Percentiles rank a stretch among this genome's conserved stretches.
Evolutionary conservation across 2,888 invertebrate species (phyloP).

Genomic region (Eudasyphora cyanicolor): DNA sequence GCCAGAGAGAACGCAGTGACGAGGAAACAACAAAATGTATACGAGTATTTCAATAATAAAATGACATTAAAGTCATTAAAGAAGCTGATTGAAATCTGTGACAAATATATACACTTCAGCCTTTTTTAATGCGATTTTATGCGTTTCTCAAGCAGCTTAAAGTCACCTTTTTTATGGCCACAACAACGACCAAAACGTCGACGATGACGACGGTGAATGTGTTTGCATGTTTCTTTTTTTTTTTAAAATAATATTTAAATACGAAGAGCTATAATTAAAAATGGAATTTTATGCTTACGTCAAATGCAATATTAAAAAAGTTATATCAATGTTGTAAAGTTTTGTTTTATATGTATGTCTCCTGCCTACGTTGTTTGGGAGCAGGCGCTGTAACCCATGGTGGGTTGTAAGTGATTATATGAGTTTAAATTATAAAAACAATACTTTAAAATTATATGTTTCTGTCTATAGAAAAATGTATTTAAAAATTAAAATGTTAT

Average conservation of each 20-base stretch:
- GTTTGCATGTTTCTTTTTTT: background rate
- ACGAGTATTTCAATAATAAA: conserved; percentile 37
- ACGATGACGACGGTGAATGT: no score
- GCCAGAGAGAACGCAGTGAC: background rate
- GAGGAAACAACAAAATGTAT: conserved; percentile 8
- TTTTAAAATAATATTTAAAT: background rate
- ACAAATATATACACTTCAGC: conserved; percentile 47
- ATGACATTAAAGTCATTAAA: conserved; percentile 46
- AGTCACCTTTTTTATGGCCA: conserved; percentile 6
- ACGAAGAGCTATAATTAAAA: conserved; percentile 50
- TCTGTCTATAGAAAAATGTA: no score
- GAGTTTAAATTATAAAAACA: no score
- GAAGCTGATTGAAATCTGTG: conserved; percentile 37
- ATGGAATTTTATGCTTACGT: conserved; percentile 42
- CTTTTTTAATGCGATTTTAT: conserved; percentile 50
- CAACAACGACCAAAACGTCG: background rate
- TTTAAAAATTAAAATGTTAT: no score
- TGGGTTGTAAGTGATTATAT: background rate
- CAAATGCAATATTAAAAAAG: background rate
- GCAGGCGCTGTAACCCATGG: background rate
- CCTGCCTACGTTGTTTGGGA: background rate
- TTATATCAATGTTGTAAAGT: background rate
- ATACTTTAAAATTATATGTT: no score
- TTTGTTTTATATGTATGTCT: background rate
- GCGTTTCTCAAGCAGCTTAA: conserved; percentile 56